Evolutionary conservation across 1,140 invertebrate genomes (phyloP).

Genomic region (Sesamia nonagrioides): DNA sequence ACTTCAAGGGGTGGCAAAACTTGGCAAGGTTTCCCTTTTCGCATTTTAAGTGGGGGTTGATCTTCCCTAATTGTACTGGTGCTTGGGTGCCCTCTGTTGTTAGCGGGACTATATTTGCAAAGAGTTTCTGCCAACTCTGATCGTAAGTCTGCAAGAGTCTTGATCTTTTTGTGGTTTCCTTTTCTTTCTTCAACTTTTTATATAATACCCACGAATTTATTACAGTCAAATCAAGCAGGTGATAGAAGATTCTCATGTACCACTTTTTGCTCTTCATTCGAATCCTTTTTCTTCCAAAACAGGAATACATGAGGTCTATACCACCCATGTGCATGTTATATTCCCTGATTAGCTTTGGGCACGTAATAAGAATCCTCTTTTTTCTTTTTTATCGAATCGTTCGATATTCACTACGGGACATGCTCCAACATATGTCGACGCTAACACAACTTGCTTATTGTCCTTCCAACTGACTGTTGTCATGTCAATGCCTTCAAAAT

Average conservation of each 20-base stretch:
- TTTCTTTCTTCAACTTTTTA: constrained; percentile 40
- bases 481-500: no score
- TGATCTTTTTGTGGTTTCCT: constrained; percentile 46
- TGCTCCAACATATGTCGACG: constrained; percentile 60
- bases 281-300: no score
- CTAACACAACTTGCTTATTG: constrained; percentile 57
- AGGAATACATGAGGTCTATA: no score
- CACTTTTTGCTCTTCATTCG: no score
- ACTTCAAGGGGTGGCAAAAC: no score
- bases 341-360: constrained; percentile 49
- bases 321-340: constrained; percentile 47
- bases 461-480: constrained; percentile 58
- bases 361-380: constrained; percentile 39
- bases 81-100: no score
- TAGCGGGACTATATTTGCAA: constrained; percentile 53
- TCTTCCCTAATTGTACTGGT: no score
- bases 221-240: no score
- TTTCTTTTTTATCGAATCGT: constrained; percentile 59
- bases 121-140: constrained; percentile 47
- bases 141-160: constrained; percentile 36
- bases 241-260: no score
- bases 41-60: no score
- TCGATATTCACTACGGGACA: constrained; percentile 54
- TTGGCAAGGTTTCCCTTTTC: no score
- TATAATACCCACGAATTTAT: no score